Evolutionary conservation across 30 jellyfish, hydroid and myxozoan species (phyloP).

Genomic region (Aurelia aurita complex sp. Pacific): DNA sequence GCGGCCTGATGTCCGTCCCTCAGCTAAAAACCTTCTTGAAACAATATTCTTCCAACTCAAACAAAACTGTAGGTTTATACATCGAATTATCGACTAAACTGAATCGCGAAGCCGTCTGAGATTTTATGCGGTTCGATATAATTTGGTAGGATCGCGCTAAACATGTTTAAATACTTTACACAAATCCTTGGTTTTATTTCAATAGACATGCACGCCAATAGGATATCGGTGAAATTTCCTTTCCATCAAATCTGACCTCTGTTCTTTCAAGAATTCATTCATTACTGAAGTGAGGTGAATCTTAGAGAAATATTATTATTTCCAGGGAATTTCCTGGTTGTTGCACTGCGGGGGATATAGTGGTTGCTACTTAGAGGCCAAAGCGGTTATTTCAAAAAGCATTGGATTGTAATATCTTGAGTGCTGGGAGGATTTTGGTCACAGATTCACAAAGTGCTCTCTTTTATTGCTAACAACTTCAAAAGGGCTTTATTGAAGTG

Average conservation of each 20-base stretch:
- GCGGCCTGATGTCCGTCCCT: neutral
- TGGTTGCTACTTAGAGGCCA: no score
- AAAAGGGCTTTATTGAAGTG: no score
- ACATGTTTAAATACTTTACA: slow-evolving; percentile 16
- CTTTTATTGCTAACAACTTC: no score
- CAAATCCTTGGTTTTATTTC: slow-evolving; percentile 15
- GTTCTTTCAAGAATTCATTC: slow-evolving; percentile 6
- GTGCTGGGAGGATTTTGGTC: no score
- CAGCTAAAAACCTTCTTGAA: no score
- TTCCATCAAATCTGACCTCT: slow-evolving; percentile 13
- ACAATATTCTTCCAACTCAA: no score
- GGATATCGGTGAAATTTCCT: slow-evolving; percentile 26
- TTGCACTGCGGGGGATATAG: neutral
- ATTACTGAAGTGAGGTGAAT: neutral
- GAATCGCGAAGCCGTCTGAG: neutral
- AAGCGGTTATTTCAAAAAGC: no score
- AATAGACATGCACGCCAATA: slow-evolving; percentile 17
- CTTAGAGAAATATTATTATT: neutral
- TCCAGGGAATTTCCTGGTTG: slow-evolving; percentile 7
- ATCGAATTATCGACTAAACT: neutral
- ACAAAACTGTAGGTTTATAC: no score
- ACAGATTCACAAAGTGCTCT: no score
- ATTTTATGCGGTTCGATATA: neutral
- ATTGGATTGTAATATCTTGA: no score
- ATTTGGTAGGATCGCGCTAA: slow-evolving; percentile 37